Percentiles rank a stretch among this genome's conserved stretches.
Conservation (phyloP, 1,140 invertebrate genomes). For the Euglossa dilemma region DNA sequence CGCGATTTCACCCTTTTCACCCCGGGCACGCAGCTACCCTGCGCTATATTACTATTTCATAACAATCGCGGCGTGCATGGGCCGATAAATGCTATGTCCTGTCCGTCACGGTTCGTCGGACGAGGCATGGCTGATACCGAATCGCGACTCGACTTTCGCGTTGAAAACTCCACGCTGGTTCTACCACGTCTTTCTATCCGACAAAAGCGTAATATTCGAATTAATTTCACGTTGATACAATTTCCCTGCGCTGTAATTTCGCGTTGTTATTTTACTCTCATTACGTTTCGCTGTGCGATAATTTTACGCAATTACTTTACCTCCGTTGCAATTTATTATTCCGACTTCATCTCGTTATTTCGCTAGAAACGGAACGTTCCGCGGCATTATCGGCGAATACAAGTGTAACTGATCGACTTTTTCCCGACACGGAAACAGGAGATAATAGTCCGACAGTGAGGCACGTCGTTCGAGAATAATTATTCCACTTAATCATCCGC, state of each 20-base stretch:
- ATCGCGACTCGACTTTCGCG: constrained; percentile 17
- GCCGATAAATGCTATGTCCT: constrained; percentile 59
- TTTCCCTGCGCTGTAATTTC: too few species aligned
- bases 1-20: constrained; percentile 50
- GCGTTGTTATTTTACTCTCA: too few species aligned
- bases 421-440: constrained; percentile 47
- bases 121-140: constrained; percentile 28
- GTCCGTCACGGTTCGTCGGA: constrained; percentile 36
- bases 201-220: too few species aligned
- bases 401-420: neutral
- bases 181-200: too few species aligned
- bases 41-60: constrained; percentile 71
- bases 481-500: constrained; percentile 59
- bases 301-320: too few species aligned
- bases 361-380: neutral
- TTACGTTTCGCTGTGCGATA: too few species aligned
- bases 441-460: constrained; percentile 37
- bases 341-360: too few species aligned
- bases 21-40: constrained; percentile 10
- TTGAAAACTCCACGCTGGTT: constrained; percentile 3
- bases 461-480: constrained; percentile 33
- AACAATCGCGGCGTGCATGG: constrained; percentile 63
- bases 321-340: too few species aligned
- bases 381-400: neutral
- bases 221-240: too few species aligned